Evolutionary conservation across 2,113 vertebrate species (phyloP).

Genomic region (Thunnus maccoyii): DNA sequence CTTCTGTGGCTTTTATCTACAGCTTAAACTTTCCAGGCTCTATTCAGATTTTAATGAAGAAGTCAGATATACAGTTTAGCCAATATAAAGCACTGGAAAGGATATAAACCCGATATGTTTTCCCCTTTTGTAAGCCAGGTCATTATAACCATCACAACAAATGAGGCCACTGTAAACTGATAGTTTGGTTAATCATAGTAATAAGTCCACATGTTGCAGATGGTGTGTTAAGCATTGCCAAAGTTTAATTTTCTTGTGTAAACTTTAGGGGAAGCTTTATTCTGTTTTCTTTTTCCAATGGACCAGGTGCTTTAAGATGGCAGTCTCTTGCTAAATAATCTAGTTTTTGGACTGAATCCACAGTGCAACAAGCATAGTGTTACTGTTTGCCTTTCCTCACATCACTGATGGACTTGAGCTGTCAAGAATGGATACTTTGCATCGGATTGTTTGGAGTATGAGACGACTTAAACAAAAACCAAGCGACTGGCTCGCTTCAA

Average conservation of each 20-base stretch:
- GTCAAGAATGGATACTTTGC: conserved; percentile 16
- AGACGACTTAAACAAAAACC: conserved; percentile 26
- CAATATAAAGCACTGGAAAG: conserved; percentile 23
- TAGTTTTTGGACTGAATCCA: conserved; percentile 41
- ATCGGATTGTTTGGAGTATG: conserved; percentile 43
- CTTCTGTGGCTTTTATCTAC: conserved; percentile 37
- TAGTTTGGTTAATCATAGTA: conserved; percentile 45
- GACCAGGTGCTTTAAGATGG: conserved; percentile 54
- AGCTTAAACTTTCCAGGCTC: conserved; percentile 28
- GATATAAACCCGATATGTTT: conserved; percentile 37
- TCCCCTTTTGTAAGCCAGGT: conserved; percentile 28
- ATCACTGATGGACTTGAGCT: not conserved
- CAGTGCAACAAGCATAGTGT: conserved; percentile 10
- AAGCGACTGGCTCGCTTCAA: conserved; percentile 22
- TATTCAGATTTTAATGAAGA: conserved; percentile 39
- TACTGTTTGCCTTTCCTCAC: conserved; percentile 24
- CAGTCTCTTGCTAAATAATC: conserved; percentile 25
- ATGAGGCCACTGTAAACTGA: conserved; percentile 49
- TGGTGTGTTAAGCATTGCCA: conserved; percentile 47
- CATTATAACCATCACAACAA: conserved; percentile 43
- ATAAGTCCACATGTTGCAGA: conserved; percentile 52
- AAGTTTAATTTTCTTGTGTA: conserved; percentile 50
- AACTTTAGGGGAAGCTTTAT: conserved; percentile 30
- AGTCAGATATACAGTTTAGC: conserved; percentile 8
- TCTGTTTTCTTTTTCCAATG: conserved; percentile 39